Conservation (phyloP, 2,113 vertebrate genomes). For the Halichoeres trimaculatus region DNA sequence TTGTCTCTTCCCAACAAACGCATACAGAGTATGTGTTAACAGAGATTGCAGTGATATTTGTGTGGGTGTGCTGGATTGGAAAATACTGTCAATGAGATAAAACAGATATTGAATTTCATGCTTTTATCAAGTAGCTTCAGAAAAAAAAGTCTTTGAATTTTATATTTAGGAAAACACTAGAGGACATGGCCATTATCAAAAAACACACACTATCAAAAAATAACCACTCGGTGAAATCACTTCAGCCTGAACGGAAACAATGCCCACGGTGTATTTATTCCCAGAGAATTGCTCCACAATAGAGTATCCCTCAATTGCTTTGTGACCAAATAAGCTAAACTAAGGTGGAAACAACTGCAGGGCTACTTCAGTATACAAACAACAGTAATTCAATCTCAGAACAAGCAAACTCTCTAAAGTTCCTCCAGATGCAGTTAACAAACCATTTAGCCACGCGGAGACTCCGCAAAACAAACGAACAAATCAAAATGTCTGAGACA, state of each 20-base stretch:
- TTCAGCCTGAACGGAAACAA: constrained; percentile 41
- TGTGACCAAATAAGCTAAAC: constrained; percentile 46
- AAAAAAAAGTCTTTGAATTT: constrained; percentile 8
- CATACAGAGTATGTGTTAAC: background rate
- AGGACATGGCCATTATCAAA: constrained; percentile 14
- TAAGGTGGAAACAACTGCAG: constrained; percentile 45
- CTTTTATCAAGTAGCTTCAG: background rate
- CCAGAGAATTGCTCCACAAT: constrained; percentile 32
- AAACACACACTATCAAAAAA: background rate
- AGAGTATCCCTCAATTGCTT: constrained; percentile 38
- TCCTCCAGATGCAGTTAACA: constrained; percentile 9
- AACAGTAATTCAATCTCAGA: constrained; percentile 31
- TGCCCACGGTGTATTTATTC: constrained; percentile 35
- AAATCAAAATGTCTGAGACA: background rate
- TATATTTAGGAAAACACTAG: constrained; percentile 13
- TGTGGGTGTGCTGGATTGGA: background rate
- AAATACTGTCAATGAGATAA: background rate
- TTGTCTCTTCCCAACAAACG: too few relatives aligned
- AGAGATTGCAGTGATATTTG: background rate
- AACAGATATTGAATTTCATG: background rate
- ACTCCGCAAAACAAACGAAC: background rate
- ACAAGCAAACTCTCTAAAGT: constrained; percentile 17
- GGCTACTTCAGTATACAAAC: constrained; percentile 35
- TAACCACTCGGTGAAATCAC: constrained; percentile 20
- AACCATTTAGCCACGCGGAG: constrained; percentile 31